Evolutionary conservation across 2,888 invertebrate genomes (phyloP), one percentile per base, ranked within the genome.

Genomic region (Caradrina clavipalpis): DNA sequence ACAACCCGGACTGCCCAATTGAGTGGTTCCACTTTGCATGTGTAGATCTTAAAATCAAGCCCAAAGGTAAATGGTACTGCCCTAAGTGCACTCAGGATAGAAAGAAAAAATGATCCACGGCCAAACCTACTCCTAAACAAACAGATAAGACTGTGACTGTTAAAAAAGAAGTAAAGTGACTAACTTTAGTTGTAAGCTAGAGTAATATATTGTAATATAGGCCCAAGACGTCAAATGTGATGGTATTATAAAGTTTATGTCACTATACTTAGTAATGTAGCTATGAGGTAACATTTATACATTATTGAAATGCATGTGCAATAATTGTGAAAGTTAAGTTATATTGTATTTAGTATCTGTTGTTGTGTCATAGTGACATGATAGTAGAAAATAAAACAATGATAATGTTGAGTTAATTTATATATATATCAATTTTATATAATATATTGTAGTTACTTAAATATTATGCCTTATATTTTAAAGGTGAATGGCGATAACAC

Each of bases 1-100:
- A 99, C 94, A 99, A 99, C 93, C 97, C 97, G 60, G 98, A 98
- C 84, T 96, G 98, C 72, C 98, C 98, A 8, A 98, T 99, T 75
- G 99, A 99, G 92, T 99, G 99, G 99, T 99, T 99, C 95, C 99
- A 99, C 94, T 99, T 99, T 93, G 98, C 98, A 11, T 99, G 99
- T 94, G 99, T 99, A 58, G 98, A 98, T 63, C 96, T 99, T 59
- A 98, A 98, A 63, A 98, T 97, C 62, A 99, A 99, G 91, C 99
- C 99, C 0, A 99, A 99, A 95, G 99, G 99, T 47, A 98, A 98
- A 91, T 99, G 99, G 98, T 99, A 98, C 93, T 99, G 99, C 94
- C 99, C 99, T 13, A 98, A 98, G 91, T 99, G 99, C 92, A 97
- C 97, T 51, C 97, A 97, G 86, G 98, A 98, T 87, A 95, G 98